Base-by-base conservation (phyloP, 2,888 invertebrate genomes). In the Tanypteryx hageni region DNA sequence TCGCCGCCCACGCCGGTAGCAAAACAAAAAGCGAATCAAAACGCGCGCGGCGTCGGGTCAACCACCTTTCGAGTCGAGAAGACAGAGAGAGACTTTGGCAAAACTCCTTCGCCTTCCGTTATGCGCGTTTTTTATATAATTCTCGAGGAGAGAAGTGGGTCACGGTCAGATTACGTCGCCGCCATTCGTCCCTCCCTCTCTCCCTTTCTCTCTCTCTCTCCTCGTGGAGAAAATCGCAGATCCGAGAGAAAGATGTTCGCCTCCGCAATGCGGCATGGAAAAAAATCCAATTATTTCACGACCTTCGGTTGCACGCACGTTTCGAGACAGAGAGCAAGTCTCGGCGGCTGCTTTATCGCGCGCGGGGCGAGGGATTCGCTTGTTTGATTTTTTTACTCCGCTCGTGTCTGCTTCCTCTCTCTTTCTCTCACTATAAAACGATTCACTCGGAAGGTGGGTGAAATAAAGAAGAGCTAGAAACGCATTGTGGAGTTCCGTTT, bases 301-400 rank as follows among this genome's bases (percentile, higher is more conserved):
- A 89, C 89, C 89, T 89, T 64, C 89, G 64, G 31, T 68, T 89
- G 89, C 89, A 89, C 89, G 89, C 89, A 89, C 89, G 61, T 89
- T 68, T 61, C 31, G 64, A 31, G 86, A 86, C 86, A 44, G 14
- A 27, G 13, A 76, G 22, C 76, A 11, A 76, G 22, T 27, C 76
- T 76, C 27, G 7, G 68, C 3, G 68, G 68, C 13, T 22, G 9
- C 27, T 76, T 11, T 76, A 76, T 76, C 27, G 76, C 76, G 13
- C 44, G 44, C n/a, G n/a, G n/a, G n/a, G 64, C 18, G 10, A 64
- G 9, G 64, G 76, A 76, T 76, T 76, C 22, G 13, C 22, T 76
- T 27, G 4, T 10, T 11, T 27, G 0, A 10, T 76, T 76, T 76
- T 16, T 18, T 76, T 76, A 10, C 27, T 27, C 27, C 44, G 44